Conservation (phyloP, 2,113 vertebrate species). For the Lathamus discolor region DNA sequence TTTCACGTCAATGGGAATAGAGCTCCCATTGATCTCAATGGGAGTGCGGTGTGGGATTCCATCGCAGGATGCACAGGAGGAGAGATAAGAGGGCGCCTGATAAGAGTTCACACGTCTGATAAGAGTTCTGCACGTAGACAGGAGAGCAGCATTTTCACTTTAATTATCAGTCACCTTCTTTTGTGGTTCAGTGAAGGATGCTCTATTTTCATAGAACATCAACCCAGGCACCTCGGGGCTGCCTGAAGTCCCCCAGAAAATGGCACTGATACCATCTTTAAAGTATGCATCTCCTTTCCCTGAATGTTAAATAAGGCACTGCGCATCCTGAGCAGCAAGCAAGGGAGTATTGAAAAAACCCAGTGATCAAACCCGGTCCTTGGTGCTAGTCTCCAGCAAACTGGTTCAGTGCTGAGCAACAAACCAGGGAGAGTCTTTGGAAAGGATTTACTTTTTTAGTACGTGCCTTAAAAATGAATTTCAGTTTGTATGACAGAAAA, state of each 20-base stretch:
- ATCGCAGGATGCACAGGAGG: not conserved
- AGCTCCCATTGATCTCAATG: not conserved
- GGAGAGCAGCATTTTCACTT: slow-evolving; percentile 39
- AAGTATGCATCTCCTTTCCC: not conserved
- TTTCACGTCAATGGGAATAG: not conserved
- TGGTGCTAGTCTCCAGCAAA: not conserved
- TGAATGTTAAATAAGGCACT: slow-evolving; percentile 23
- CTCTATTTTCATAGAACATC: slow-evolving; percentile 1
- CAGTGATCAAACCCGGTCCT: not conserved
- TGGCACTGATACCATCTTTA: slow-evolving; percentile 7
- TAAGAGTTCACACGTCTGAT: slow-evolving; percentile 3
- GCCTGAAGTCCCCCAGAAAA: not conserved
- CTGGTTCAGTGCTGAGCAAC: not conserved
- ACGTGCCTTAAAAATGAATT: slow-evolving; percentile 43
- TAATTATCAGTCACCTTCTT: slow-evolving; percentile 56
- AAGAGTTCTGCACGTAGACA: not conserved
- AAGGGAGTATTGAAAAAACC: not conserved
- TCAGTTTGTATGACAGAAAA: slow-evolving; percentile 45
- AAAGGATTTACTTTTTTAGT: slow-evolving; percentile 24
- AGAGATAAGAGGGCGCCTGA: slow-evolving; percentile 29
- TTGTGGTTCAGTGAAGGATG: not conserved
- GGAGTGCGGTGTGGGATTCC: not conserved
- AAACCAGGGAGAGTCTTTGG: not conserved
- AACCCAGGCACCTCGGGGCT: not conserved
- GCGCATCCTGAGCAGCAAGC: not conserved